Evolutionary conservation across 2,888 invertebrate genomes (phyloP).

Genomic region (Folsomia candida): DNA sequence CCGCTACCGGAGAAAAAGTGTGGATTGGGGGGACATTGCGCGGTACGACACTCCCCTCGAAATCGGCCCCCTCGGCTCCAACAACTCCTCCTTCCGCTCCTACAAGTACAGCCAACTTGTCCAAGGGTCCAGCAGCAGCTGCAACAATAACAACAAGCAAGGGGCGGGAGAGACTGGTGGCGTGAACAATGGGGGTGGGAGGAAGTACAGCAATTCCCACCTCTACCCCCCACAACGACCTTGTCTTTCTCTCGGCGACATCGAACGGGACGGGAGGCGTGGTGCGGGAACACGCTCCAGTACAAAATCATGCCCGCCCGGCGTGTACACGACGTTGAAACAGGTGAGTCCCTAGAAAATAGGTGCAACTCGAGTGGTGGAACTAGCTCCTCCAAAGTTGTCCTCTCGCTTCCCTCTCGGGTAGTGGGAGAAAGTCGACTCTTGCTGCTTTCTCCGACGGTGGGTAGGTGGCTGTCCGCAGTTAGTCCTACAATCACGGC

Average conservation of each 20-base stretch:
- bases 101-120: constrained; percentile 7
- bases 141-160: too few species aligned
- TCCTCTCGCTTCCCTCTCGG: too few species aligned
- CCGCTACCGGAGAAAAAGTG: background rate
- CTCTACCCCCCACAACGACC: background rate
- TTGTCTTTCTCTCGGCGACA: background rate
- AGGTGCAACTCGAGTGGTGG: too few species aligned
- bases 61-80: background rate
- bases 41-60: constrained; percentile 4
- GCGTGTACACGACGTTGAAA: background rate
- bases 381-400: too few species aligned
- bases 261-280: background rate
- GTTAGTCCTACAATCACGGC: too few species aligned
- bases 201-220: background rate
- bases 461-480: background rate
- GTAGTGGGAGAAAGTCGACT: background rate
- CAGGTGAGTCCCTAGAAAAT: background rate
- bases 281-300: background rate
- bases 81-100: constrained; percentile 6
- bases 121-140: too few species aligned
- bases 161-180: too few species aligned
- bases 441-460: background rate
- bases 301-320: constrained; percentile 6
- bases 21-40: background rate
- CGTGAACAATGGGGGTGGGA: background rate